Conservation (phyloP, 2,888 invertebrate genomes). For the Phyto melanocephala region DNA sequence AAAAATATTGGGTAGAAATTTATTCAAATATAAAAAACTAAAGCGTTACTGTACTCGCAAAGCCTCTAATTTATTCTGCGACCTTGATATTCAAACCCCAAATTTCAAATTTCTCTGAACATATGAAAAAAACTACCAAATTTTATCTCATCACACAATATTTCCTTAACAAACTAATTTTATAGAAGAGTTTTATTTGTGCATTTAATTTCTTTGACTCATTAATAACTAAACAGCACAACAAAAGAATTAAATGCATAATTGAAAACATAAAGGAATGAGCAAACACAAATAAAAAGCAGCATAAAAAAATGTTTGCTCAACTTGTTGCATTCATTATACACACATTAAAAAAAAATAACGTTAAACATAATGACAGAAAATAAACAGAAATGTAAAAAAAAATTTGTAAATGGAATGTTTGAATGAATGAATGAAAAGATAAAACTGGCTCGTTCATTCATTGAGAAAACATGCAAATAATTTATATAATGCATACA, state of each 20-base stretch:
- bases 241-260: constrained; percentile 38
- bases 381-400: constrained; percentile 16
- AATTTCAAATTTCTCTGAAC: no score
- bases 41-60: no score
- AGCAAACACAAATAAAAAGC: background rate
- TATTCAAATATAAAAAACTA: no score
- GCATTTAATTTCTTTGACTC: constrained; percentile 19
- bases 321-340: constrained; percentile 62
- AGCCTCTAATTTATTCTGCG: no score
- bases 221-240: constrained; percentile 10
- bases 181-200: background rate
- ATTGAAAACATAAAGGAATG: constrained; percentile 23
- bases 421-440: constrained; percentile 45
- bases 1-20: no score
- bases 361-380: constrained; percentile 39
- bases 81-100: no score
- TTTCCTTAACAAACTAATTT: constrained; percentile 25
- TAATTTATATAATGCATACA: constrained; percentile 24
- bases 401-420: background rate
- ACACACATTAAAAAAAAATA: background rate
- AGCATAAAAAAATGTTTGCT: constrained; percentile 46
- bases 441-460: no score
- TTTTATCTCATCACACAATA: no score
- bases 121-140: no score
- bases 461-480: no score